Percentiles rank a stretch among this genome's conserved stretches.
These are phyloP conservation scores for Dugesia japonica DNA, from an alignment of 2,888 invertebrate genomes.

Conservation along the genomic window DNA sequence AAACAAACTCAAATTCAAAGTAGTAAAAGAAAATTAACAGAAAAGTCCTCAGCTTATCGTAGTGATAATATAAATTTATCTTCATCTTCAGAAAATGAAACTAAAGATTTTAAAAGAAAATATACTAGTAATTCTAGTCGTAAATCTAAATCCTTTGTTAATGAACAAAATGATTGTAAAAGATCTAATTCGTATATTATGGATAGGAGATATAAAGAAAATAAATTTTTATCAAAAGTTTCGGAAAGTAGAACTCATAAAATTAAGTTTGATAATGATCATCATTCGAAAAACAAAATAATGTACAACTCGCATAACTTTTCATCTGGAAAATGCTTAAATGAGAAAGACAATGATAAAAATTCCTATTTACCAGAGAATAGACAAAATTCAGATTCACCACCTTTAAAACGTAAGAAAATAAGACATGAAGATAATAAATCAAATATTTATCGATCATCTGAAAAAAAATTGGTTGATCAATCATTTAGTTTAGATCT, in stretches of 20 bases:
- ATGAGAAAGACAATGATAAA: not conserved
- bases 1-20: not conserved
- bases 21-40: not conserved
- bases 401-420: not conserved
- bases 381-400: not conserved
- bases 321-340: not conserved
- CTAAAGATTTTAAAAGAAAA: not conserved
- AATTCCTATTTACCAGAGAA: not conserved
- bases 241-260: not conserved
- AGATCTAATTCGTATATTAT: not conserved
- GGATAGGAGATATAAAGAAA: not conserved
- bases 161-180: not conserved
- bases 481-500: not conserved
- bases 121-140: not conserved
- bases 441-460: not conserved
- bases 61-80: not conserved
- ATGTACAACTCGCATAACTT: not conserved
- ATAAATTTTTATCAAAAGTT: conserved; percentile 8
- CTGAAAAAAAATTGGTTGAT: not conserved
- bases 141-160: not conserved
- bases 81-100: not conserved
- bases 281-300: not conserved
- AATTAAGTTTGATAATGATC: not conserved
- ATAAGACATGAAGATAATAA: not conserved
- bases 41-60: not conserved